Conservation (phyloP, 2,797 vertebrate genomes). For the Cossypha niveicapilla region DNA sequence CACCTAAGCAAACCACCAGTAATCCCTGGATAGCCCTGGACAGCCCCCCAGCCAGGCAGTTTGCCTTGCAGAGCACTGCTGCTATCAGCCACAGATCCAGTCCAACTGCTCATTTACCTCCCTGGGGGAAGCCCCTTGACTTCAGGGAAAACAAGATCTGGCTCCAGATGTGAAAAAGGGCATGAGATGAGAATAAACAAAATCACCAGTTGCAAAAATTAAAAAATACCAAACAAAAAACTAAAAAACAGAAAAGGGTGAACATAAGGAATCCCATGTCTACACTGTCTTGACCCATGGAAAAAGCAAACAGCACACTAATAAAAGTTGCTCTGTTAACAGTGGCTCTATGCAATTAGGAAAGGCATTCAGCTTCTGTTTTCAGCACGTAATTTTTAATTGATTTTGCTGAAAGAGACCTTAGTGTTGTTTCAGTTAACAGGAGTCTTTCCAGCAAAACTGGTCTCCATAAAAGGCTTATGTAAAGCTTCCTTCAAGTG, state of each 20-base stretch:
- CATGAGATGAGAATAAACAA: background rate
- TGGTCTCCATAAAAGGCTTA: background rate
- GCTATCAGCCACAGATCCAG: background rate
- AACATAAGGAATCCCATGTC: background rate
- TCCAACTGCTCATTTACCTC: background rate
- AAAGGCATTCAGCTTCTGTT: constrained; percentile 6
- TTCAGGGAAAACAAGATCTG: background rate
- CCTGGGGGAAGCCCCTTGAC: background rate
- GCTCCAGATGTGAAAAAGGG: background rate
- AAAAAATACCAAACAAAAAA: background rate
- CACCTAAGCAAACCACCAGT: background rate
- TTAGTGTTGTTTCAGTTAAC: background rate
- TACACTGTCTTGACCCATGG: background rate
- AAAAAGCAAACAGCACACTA: constrained; percentile 2
- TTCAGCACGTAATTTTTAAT: constrained; percentile 10
- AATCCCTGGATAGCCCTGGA: background rate
- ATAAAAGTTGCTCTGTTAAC: background rate
- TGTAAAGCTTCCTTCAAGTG: constrained; percentile 12
- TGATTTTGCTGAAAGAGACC: constrained; percentile 42
- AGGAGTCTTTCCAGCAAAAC: constrained; percentile 39
- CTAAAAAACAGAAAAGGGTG: background rate
- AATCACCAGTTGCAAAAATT: background rate
- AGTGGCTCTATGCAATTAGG: background rate
- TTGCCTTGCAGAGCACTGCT: background rate
- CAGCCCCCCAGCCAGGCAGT: background rate